Base-by-base conservation (phyloP, 2,888 invertebrate species). In the Ornithoptera priamus region DNA sequence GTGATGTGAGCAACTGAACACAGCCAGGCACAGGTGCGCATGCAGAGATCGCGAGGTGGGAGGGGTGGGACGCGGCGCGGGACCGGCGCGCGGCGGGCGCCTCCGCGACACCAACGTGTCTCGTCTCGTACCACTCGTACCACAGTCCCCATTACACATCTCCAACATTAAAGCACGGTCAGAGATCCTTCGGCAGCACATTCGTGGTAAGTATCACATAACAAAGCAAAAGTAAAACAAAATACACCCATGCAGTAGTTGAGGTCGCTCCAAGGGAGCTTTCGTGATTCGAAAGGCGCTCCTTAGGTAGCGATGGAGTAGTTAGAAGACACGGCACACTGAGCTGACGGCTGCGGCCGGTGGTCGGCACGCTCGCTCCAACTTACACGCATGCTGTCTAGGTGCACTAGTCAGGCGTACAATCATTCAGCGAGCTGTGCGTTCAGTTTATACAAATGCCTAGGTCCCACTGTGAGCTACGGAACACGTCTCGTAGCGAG, bases 1-100 rank as follows among this genome's bases (percentile, higher is more conserved):
- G 91, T 92, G 92, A 91, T 88, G 90, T 92, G 91, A 91, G 92
- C 92, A 92, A 92, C 91, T 87, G 88, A 92, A 92, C 90, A 92
- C 92, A 92, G 92, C 92, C 91, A 92, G 92, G 92, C 92, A 90
- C 88, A 87, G 89, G 90, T 90, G 90, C 89, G 88, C 86, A 86
- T 88, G 88, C 90, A 89, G 89, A 86, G 89, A 85, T 87, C 88
- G 90, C 89, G 90, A 87, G 90, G 89, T 85, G 88, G 86, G 85
- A 78, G 86, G 88, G 87, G 82, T 84, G 86, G 85, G 87, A 86
- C 85, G 83, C 85, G 86, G 85, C 82, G 81, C 78, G 82, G 80
- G 80, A 77, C 77, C 77, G 77, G 76, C 77, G 74, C 77, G 76
- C 76, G 79, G 75, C 78, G 76, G 76, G 73, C 77, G 76, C 76